Base-by-base conservation (phyloP, 2,113 vertebrate species). In the Panurus biarmicus region DNA sequence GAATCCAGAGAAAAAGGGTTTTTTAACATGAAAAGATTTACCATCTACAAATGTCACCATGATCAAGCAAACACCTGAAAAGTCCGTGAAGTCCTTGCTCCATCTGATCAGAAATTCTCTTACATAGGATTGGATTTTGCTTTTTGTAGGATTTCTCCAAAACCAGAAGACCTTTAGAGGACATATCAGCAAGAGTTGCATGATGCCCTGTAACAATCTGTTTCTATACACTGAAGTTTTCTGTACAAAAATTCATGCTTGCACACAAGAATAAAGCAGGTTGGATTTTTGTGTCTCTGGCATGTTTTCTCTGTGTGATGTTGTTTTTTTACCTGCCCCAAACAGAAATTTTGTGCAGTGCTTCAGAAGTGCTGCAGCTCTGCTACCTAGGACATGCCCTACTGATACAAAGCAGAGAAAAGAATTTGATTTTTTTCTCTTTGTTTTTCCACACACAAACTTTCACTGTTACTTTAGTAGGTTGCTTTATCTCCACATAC, bases 311-410 rank as follows among this genome's bases (percentile, higher is more conserved):
- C 13, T 47, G 5, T 29, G 14, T 12, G 21, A 11, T 12, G 12
- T 3, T 21, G 4, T 25, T 82, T 60, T 24, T 71, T 64, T 26
- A 17, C 15, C 33, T 26, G 13, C 19, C 22, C 24, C 7, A 65
- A 83, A 29, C 3, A 53, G 4, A 69, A 38, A 31, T 54, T 35
- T 72, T 56, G 31, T 76, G 22, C 79, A 57, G 22, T 20, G 11
- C 31, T 76, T 79, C 12, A 40, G 13, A 66, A 28, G 3, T 13
- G 13, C 28, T 64, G 31, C 11, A 45, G 9, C 8, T 44, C 38
- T 66, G 19, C 23, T n/a, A 73, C 23, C 23, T 24, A 11, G 14
- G 3, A 17, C 2, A 21, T 29, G 0, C 0, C 18, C n/a, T 38
- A 10, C 9, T 45, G 23, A 36, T 20, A 25, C 10, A 28, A 65